Conservation (phyloP, 2,797 vertebrate species). For the Hippocampus kuda region DNA sequence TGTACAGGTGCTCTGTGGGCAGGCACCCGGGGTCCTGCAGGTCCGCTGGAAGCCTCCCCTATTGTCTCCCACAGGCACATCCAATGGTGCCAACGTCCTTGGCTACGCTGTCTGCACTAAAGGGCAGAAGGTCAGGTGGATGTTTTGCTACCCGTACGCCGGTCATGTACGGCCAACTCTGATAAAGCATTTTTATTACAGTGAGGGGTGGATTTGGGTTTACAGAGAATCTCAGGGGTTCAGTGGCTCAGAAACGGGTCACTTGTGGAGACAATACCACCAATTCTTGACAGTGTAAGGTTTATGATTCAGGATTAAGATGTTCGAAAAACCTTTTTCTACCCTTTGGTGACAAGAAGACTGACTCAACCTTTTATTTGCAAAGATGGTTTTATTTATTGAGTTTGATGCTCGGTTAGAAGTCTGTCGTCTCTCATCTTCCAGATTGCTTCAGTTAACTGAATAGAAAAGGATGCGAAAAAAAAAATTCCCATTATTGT, state of each 20-base stretch:
- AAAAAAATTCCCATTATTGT: neutral
- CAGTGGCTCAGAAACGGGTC: neutral
- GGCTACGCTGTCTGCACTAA: slow-evolving; percentile 91
- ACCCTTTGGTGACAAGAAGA: neutral
- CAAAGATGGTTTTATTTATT: neutral
- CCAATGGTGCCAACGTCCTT: slow-evolving; percentile 86
- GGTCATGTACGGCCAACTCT: neutral
- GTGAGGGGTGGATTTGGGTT: no score
- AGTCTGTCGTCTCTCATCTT: neutral
- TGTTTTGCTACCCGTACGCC: neutral
- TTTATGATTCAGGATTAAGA: neutral
- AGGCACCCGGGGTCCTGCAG: slow-evolving; percentile 73
- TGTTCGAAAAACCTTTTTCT: neutral
- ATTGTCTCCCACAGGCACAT: slow-evolving; percentile 79
- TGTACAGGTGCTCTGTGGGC: slow-evolving; percentile 77
- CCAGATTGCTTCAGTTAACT: no score
- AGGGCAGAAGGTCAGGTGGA: slow-evolving; percentile 79
- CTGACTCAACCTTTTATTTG: neutral
- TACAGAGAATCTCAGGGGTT: neutral
- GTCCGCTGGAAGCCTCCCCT: slow-evolving; percentile 84
- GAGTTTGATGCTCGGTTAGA: neutral
- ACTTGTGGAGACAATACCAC: neutral
- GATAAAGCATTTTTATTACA: neutral
- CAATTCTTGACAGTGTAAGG: neutral
- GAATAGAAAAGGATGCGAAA: neutral